Base-by-base conservation (phyloP, 2,888 invertebrate genomes). In the Oligia strigilis region DNA sequence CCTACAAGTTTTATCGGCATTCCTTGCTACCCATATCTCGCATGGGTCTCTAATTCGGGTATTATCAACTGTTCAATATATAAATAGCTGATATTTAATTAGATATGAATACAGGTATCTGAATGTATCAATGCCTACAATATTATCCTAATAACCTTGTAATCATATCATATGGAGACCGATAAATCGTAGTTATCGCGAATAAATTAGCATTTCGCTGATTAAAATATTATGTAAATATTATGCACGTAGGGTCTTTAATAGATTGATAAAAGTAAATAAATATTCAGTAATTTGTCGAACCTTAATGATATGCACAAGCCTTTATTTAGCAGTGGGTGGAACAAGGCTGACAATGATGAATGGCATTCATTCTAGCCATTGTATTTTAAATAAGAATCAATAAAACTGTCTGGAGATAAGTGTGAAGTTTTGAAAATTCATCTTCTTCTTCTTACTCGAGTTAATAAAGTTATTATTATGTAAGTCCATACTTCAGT, bases 191-290 rank as follows among this genome's bases (percentile, higher is more conserved):
- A 19, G 58, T 29, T 58, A 84, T 81, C 67, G 67, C 46, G 66
- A 77, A 67, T 58, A 64, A 72, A 70, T 83, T 77, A 36, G 73
- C 71, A 84, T 80, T 74, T 80, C 62, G 74, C 19, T 77, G 80
- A 80, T 80, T 77, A 77, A 64, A 58, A 73, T 82, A 66, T 83
- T 78, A 82, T 83, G 78, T 82, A 65, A 83, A 83, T 78, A 83
- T 82, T 83, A 73, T 65, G 70, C 11, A 73, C 64, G 23, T 55
- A 81, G 36, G 23, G 52, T 75, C 1, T 60, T 19, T 66, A 6
- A 2, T 52, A 23, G 62, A 60, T 72, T 72, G 60, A 29, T 71
- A 14, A 46, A 14, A 58, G 4, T n/a, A 52, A 8, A 60, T 8
- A 40, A 74, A 49, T 46, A 5, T 23, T 55, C 1, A 55, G 29